These are phyloP conservation scores for Arnoldichthys spilopterus DNA, from an alignment of 2,797 vertebrate genomes.

Conservation along the genomic window DNA sequence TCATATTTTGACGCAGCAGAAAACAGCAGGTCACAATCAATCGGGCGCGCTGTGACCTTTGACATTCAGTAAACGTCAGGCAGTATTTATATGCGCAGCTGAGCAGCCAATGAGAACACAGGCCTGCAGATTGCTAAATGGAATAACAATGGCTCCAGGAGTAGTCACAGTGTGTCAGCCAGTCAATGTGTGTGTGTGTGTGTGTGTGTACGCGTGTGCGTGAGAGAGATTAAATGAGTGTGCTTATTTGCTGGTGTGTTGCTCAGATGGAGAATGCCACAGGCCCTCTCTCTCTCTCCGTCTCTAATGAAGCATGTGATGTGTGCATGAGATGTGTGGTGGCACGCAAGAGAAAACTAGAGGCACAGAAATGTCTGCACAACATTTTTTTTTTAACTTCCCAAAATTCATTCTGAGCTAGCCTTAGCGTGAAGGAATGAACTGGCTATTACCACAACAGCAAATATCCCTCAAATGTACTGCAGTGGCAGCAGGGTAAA, in stretches of 20 bases:
- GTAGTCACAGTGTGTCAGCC: conserved; percentile 25
- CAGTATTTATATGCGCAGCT: conserved; percentile 70
- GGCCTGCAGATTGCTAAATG: conserved; percentile 68
- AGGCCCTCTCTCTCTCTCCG: conserved; percentile 40
- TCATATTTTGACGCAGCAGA: conserved; percentile 72
- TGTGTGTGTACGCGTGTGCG: not conserved
- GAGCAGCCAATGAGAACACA: conserved; percentile 68
- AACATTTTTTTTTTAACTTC: not conserved
- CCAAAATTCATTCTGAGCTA: conserved; percentile 29
- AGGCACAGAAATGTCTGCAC: conserved; percentile 37
- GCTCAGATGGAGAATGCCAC: conserved; percentile 44
- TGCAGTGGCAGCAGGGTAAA: not conserved
- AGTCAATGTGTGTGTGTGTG: conserved; percentile 17
- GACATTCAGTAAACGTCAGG: conserved; percentile 77
- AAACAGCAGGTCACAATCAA: conserved; percentile 75
- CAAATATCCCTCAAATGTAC: conserved; percentile 6
- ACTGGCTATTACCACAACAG: conserved; percentile 6
- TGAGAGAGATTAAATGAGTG: conserved; percentile 69
- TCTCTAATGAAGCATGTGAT: conserved; percentile 58
- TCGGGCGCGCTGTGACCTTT: conserved; percentile 73
- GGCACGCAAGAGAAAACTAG: conserved; percentile 40
- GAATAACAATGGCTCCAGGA: conserved; percentile 70
- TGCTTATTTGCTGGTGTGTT: conserved; percentile 66
- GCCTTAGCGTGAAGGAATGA: conserved; percentile 13
- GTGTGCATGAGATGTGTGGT: conserved; percentile 46